Percentiles rank a stretch among this genome's conserved stretches.
Evolutionary conservation across 2,888 invertebrate species (phyloP).

Genomic region (Drosophila percnosoma): DNA sequence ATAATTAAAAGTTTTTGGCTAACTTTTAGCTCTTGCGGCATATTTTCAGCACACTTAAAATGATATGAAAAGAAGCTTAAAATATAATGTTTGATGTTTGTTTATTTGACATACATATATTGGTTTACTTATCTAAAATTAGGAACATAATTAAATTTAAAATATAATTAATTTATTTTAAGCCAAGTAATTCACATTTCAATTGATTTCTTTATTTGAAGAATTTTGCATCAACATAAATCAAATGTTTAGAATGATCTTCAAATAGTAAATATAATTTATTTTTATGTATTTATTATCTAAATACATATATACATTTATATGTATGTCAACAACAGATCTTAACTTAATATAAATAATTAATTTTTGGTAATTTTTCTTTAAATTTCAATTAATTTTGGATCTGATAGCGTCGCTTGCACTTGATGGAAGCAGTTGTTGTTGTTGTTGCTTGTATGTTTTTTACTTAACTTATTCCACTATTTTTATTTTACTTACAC

Average conservation of each 20-base stretch:
- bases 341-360: neutral
- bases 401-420: neutral
- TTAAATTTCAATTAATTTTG: neutral
- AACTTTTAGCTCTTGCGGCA: too few species aligned
- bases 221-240: neutral
- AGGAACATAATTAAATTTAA: too few species aligned
- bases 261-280: neutral
- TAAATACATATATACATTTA: neutral
- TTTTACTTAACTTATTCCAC: neutral
- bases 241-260: neutral
- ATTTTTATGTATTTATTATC: neutral
- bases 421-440: constrained; percentile 10
- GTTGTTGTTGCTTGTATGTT: constrained; percentile 6
- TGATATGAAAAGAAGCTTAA: too few species aligned
- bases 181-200: neutral
- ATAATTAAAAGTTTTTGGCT: neutral
- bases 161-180: too few species aligned
- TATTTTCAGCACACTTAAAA: too few species aligned
- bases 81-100: too few species aligned
- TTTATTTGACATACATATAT: too few species aligned
- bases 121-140: too few species aligned
- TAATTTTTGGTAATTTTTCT: neutral
- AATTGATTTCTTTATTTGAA: neutral
- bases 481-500: constrained; percentile 28
- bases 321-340: neutral